Percentiles rank a stretch among this genome's conserved stretches.
Evolutionary conservation across 2,888 invertebrate species (phyloP).

Genomic region (Pardosa pseudoannulata): DNA sequence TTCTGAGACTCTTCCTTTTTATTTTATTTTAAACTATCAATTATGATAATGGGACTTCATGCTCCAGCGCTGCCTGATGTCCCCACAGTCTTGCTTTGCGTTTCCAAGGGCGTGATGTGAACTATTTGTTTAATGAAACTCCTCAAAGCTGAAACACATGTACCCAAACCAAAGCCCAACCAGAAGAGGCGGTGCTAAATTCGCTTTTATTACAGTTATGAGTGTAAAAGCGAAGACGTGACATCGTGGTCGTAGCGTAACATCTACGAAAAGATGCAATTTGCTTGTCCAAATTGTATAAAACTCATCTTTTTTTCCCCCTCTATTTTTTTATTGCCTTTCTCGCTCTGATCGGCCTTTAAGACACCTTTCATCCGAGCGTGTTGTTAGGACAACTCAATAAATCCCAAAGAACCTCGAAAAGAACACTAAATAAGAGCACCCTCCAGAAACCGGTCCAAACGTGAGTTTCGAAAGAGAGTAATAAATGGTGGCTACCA

Average conservation of each 20-base stretch:
- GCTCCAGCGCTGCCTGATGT: background rate
- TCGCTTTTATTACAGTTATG: conserved; percentile 2
- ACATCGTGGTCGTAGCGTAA: background rate
- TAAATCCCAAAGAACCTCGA: too few species aligned
- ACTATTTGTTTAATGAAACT: conserved; percentile 13
- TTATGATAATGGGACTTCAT: background rate
- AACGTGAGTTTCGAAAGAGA: background rate
- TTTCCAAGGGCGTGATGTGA: background rate
- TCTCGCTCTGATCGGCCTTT: too few species aligned
- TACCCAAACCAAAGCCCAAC: background rate
- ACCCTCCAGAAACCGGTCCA: background rate
- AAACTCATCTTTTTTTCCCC: background rate
- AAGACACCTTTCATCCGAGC: too few species aligned
- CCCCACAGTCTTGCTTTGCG: background rate
- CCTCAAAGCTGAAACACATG: background rate
- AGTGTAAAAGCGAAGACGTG: background rate
- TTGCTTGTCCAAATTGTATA: background rate
- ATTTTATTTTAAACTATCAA: conserved; percentile 7
- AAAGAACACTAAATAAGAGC: too few species aligned
- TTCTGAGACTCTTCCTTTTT: background rate
- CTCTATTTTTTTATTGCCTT: background rate
- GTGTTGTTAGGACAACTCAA: too few species aligned
- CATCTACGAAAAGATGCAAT: background rate
- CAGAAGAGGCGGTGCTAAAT: background rate
- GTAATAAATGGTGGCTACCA: background rate